Conservation (phyloP, 1,140 invertebrate species). For the Stegodyphus dumicola region DNA sequence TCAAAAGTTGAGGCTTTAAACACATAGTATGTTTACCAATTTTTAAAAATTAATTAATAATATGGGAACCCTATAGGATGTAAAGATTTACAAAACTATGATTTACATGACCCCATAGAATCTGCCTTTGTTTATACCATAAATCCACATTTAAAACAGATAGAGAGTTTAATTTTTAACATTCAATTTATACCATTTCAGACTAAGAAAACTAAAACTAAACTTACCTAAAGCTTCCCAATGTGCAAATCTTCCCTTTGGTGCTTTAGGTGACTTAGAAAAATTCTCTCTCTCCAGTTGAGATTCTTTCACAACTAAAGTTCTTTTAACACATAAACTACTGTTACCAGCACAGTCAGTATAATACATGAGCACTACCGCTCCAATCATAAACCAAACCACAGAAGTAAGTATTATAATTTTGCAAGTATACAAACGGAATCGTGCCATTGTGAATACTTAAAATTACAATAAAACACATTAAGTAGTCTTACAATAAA, state of each 20-base stretch:
- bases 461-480: background rate
- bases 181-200: no score
- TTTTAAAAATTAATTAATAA: no score
- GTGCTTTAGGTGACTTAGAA: constrained; percentile 33
- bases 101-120: no score
- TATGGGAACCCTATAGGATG: no score
- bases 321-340: constrained; percentile 36
- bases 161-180: no score
- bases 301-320: constrained; percentile 6
- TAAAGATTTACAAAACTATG: no score
- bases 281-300: background rate
- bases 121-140: no score
- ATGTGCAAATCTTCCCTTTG: constrained; percentile 40
- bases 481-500: background rate
- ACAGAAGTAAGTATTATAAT: constrained; percentile 93
- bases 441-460: constrained; percentile 19
- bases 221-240: constrained; percentile 24
- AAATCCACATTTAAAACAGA: no score
- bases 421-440: constrained; percentile 92
- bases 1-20: no score
- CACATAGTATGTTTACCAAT: no score
- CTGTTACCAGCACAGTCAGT: constrained; percentile 77
- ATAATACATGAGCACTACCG: constrained; percentile 91
- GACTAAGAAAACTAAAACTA: background rate
- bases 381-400: constrained; percentile 94